Base-by-base conservation (phyloP, 1,140 invertebrate species). In the Eulimnadia texana region DNA sequence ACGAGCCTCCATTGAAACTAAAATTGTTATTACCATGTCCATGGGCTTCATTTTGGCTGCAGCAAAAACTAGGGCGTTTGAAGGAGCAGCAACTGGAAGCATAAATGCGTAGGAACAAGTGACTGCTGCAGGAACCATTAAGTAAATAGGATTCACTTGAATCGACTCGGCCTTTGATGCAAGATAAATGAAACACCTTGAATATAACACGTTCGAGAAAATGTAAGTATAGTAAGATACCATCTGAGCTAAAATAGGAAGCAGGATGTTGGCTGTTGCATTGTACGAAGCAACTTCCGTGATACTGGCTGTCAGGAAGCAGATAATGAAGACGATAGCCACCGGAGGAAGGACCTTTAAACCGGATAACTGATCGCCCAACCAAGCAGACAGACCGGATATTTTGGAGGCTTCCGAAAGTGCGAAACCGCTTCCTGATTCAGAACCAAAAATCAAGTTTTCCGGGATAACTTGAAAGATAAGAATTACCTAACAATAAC, bases 21-120 rank as follows among this genome's bases (percentile, higher is more conserved):
- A 9, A 25, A 11, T 63, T 23, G 62, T 55, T 49, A 66, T 66
- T 0, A 85, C 80, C 79, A 90, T 89, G 67, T 88, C 85, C 63
- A 79, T 79, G 1, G 85, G 85, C 60, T 77, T 80, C 68, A 91
- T 88, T 63, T 83, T 80, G 1, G 83, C 85, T 24, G 86, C 84
- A 1, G 84, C 84, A 52, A 88, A 88, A 0, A 90, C 90, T 58
- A 98, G 89, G 0, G 93, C 92, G 74, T 97, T 97, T 20, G 93
- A 92, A 3, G 92, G 90, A 1, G 85, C 86, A 20, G 83, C 82
- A 1, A 93, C 88, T 1, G 91, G 91, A 68, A 88, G 71, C 75
- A 86, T 82, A 69, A 82, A 83, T 19, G 80, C 79, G 67, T 77
- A 92, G 9, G 88, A 91, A 70, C 85, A 88, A 9, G 80, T 82